Conservation (phyloP, 1,140 invertebrate species). For the Bombus sylvicola region DNA sequence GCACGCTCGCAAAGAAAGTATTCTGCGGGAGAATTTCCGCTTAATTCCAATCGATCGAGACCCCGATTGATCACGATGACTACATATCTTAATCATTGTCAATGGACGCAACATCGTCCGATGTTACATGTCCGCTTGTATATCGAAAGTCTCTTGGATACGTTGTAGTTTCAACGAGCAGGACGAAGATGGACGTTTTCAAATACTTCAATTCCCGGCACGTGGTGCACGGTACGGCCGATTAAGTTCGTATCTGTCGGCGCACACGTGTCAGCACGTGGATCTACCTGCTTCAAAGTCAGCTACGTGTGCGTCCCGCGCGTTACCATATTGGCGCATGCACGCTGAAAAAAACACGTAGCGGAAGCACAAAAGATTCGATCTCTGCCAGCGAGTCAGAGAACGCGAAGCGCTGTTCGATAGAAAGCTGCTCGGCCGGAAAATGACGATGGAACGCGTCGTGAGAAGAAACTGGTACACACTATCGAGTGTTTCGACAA, state of each 20-base stretch:
- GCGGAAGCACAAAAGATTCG: slow-evolving; percentile 68
- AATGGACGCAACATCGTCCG: not conserved
- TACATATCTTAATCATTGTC: not conserved
- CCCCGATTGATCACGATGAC: not conserved
- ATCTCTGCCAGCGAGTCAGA: slow-evolving; percentile 12
- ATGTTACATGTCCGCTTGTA: slow-evolving; percentile 9
- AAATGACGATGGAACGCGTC: slow-evolving; percentile 62
- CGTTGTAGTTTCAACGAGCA: slow-evolving; percentile 9
- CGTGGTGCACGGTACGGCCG: slow-evolving; percentile 48
- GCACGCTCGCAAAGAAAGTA: not conserved
- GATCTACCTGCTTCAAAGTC: slow-evolving; percentile 73
- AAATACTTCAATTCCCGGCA: slow-evolving; percentile 53
- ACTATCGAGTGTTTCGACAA: not conserved
- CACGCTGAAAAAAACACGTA: slow-evolving; percentile 34
- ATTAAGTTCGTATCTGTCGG: slow-evolving; percentile 59
- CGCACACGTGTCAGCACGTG: slow-evolving; percentile 75
- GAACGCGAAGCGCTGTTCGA: slow-evolving; percentile 72
- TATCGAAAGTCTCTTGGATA: no score
- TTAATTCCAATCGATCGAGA: not conserved
- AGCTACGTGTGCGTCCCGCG: slow-evolving; percentile 61
- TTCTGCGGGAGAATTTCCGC: not conserved
- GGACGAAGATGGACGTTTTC: slow-evolving; percentile 43
- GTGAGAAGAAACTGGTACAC: slow-evolving; percentile 38
- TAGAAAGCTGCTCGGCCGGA: slow-evolving; percentile 66
- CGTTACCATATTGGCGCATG: slow-evolving; percentile 54